Base-by-base conservation (phyloP, 2,113 vertebrate genomes). In the Paradisaea rubra region DNA sequence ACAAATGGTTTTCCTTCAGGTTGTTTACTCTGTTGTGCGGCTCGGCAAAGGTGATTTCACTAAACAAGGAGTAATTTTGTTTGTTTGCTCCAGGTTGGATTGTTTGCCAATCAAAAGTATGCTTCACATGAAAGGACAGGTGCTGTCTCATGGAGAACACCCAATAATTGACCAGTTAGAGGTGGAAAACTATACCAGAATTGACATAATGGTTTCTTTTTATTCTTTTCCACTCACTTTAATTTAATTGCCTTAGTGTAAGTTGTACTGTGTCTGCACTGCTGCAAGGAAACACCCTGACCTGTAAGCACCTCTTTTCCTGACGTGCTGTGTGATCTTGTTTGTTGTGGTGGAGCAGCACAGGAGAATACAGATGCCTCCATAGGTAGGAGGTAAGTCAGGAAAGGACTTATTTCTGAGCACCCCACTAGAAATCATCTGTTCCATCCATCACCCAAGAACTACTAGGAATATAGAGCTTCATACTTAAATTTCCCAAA, bases 11-110 rank as follows among this genome's bases (percentile, higher is more conserved):
- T 96, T 94, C 53, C 83, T 82, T 79, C 52, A 81, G 37, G 45
- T 33, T 94, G 18, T 96, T 95, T 96, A 79, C 64, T 92, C 28
- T 61, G 56, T 86, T 79, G 12, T 37, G 39, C 89, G 49, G n/a
- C 63, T 86, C 73, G 80, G 39, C 7, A 94, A 94, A 95, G 70
- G 49, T 6, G 37, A 81, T 87, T 94, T 91, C 53, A 45, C 44
- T 86, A 77, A 94, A 74, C 24, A 81, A 78, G 30, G 35, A 74
- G 15, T 66, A 73, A 90, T 84, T 95, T 81, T 93, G 41, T 57
- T 88, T 78, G 8, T 87, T 91, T 94, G 73, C 69, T 63, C 28
- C 27, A 20, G 72, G 42, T 33, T 92, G 47, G 24, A 56, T 95
- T 11, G 0, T 68, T 97, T 92, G 56, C 53, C 66, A 74, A 4